Evolutionary conservation across 2,888 invertebrate genomes (phyloP).

Genomic region (Hedya salicella): DNA sequence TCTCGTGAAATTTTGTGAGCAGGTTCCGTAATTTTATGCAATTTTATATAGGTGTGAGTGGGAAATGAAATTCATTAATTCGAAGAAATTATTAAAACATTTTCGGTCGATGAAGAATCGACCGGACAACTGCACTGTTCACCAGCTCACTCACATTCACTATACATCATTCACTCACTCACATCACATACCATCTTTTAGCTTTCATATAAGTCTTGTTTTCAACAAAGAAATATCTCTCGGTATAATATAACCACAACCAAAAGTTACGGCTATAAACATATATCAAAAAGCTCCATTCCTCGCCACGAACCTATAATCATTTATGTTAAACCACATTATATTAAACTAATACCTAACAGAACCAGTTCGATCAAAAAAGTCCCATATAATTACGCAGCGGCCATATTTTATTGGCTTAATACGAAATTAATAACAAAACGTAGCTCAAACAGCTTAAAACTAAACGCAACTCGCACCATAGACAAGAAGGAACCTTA

Average conservation of each 20-base stretch:
- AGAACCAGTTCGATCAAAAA: slow-evolving; percentile 21
- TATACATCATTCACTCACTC: too few species aligned
- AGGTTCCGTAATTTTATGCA: too few species aligned
- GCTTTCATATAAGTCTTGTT: background rate
- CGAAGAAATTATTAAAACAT: too few species aligned
- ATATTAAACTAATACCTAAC: slow-evolving; percentile 28
- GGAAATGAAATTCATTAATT: too few species aligned
- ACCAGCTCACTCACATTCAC: too few species aligned
- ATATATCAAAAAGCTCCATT: background rate
- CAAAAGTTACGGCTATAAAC: background rate
- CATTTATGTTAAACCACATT: slow-evolving; percentile 20
- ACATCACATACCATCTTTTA: background rate
- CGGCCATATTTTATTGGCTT: slow-evolving; percentile 57
- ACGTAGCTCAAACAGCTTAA: slow-evolving; percentile 27
- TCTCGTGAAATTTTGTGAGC: too few species aligned
- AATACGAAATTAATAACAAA: slow-evolving; percentile 50
- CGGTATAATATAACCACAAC: background rate
- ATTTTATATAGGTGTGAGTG: too few species aligned
- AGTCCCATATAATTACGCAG: slow-evolving; percentile 42
- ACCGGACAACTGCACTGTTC: too few species aligned
- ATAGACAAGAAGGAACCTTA: slow-evolving; percentile 11
- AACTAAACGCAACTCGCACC: slow-evolving; percentile 1
- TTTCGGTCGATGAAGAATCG: too few species aligned
- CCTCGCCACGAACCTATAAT: slow-evolving; percentile 8
- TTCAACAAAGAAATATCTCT: too few species aligned